Evolutionary conservation across 2,797 vertebrate species (phyloP).

Genomic region (Urophycis tenuis): DNA sequence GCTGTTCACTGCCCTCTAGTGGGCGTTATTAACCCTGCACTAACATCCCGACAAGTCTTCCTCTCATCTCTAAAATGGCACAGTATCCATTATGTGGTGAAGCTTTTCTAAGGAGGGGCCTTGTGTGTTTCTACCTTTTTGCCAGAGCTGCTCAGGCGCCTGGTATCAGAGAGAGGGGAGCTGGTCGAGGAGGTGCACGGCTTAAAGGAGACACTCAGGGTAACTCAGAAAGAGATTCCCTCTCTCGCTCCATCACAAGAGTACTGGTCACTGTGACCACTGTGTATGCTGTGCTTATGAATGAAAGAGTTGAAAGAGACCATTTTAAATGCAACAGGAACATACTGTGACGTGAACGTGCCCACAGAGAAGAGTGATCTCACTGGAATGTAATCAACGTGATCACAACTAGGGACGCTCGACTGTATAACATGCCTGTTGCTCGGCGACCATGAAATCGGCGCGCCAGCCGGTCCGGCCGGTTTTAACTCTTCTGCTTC

Average conservation of each 20-base stretch:
- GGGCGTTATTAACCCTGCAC: neutral
- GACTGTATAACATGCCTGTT: neutral
- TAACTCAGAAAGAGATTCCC: slow-evolving; percentile 40
- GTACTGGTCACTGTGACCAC: neutral
- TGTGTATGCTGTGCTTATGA: neutral
- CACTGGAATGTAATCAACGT: neutral
- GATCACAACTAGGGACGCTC: neutral
- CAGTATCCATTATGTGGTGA: neutral
- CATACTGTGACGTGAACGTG: neutral
- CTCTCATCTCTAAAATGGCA: neutral
- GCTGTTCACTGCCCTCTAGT: neutral
- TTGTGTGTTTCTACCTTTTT: slow-evolving; percentile 12
- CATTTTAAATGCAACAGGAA: neutral
- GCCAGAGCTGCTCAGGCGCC: slow-evolving; percentile 61
- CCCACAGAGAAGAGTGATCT: neutral
- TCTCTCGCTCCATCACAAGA: neutral
- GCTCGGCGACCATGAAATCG: neutral
- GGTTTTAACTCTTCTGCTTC: neutral
- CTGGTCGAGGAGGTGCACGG: slow-evolving; percentile 59
- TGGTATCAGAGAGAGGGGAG: slow-evolving; percentile 63
- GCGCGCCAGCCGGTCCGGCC: neutral
- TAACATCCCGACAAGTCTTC: neutral
- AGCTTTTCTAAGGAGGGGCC: neutral
- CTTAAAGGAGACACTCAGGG: slow-evolving; percentile 61
- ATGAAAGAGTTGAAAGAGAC: no score